A percentile compares a stretch with the other conserved stretches of the same genome.
phyloP scores from a whole-genome alignment of 2,797 vertebrate species.

The Poeciliopsis infans region DNA sequence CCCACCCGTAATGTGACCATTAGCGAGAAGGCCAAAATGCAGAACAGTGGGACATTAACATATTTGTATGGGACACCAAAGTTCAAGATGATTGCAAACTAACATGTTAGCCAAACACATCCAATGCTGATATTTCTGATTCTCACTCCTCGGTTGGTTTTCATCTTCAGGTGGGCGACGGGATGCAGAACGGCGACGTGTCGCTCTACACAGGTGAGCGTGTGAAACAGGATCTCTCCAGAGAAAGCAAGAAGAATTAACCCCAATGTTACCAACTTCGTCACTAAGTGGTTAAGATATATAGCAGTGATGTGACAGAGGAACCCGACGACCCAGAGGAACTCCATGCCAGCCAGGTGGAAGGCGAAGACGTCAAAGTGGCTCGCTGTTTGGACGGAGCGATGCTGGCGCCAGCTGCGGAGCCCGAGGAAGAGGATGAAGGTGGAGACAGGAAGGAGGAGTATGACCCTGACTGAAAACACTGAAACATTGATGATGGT shows the following conservation, averaged over 20 bases:
- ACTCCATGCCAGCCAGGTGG: neutral
- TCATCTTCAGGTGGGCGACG: conserved; percentile 6
- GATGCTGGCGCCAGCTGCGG: neutral
- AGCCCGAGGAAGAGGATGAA: conserved; percentile 14
- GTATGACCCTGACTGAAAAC: neutral
- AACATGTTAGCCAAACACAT: conserved; percentile 4
- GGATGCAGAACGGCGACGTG: conserved; percentile 44
- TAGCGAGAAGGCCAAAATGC: neutral
- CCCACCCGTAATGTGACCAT: neutral
- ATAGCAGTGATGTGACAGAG: accelerated
- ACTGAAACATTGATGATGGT: neutral
- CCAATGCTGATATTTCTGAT: conserved; percentile 2
- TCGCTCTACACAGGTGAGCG: conserved; percentile 39
- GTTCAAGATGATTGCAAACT: accelerated
- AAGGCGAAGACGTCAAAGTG: conserved; percentile 28
- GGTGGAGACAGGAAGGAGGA: conserved; percentile 10
- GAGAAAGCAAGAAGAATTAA: accelerated
- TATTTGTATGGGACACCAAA: accelerated
- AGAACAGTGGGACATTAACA: accelerated
- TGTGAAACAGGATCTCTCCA: conserved; percentile 1
- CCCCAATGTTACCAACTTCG: accelerated
- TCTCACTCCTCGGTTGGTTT: neutral
- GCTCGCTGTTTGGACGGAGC: neutral
- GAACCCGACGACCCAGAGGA: neutral
- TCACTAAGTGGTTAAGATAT: neutral